A percentile compares a stretch with the other conserved stretches of the same genome.
phyloP scores from a whole-genome alignment of 2,797 vertebrate genomes.

The Danio albolineatus region DNA sequence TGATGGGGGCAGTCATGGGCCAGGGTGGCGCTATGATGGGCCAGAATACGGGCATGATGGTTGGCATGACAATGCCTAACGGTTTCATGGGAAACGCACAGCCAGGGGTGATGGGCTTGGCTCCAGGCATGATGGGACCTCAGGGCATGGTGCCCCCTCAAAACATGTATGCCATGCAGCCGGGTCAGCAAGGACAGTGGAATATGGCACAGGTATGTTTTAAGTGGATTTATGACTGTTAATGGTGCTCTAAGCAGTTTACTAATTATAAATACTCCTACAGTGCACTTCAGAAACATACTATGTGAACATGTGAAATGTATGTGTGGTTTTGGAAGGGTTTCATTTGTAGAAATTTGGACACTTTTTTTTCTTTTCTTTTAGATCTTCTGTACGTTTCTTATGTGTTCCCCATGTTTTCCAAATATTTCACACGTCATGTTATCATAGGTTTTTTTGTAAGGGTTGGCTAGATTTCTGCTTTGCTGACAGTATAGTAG shows the following conservation, averaged over 20 bases:
- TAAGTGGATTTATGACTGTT: neutral
- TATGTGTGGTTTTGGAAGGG: no score
- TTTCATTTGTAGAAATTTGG: no score
- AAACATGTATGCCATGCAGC: constrained; percentile 85
- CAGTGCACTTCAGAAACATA: neutral
- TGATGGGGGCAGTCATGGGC: constrained; percentile 85
- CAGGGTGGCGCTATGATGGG: constrained; percentile 81
- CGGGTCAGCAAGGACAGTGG: constrained; percentile 87
- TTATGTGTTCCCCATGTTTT: no score
- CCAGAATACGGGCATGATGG: constrained; percentile 85
- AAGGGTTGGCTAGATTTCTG: no score
- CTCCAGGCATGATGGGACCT: constrained; percentile 81
- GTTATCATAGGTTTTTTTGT: no score
- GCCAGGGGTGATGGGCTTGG: constrained; percentile 83
- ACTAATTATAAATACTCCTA: neutral
- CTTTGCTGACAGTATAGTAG: no score
- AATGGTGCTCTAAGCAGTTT: neutral
- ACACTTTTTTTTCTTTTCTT: no score
- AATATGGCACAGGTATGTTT: constrained; percentile 86
- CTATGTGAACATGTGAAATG: no score
- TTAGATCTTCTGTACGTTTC: no score
- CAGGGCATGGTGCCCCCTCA: constrained; percentile 81
- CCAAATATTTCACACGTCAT: no score
- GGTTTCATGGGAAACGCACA: constrained; percentile 88
- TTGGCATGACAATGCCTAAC: constrained; percentile 89